Percentiles rank a stretch among this genome's conserved stretches.
These are phyloP conservation scores for Pipra filicauda DNA, from an alignment of 2,113 vertebrate species.

Conservation along the genomic window DNA sequence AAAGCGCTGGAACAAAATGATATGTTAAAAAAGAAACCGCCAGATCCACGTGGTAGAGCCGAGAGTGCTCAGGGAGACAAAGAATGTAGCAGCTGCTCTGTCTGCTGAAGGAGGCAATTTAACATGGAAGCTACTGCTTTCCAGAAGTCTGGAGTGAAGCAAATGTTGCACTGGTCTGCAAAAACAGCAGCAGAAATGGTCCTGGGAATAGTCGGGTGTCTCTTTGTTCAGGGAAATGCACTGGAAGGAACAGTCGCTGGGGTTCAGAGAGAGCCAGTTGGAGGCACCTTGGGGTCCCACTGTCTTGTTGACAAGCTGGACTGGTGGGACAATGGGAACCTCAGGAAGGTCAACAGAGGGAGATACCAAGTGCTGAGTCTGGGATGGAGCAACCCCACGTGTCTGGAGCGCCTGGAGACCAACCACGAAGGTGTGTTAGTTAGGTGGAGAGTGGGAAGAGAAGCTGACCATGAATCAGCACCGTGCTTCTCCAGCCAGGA, in stretches of 20 bases:
- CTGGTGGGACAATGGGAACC: neutral
- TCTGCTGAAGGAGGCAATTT: conserved; percentile 16
- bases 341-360: neutral
- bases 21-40: neutral
- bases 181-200: neutral
- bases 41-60: conserved; percentile 23
- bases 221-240: neutral
- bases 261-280: neutral
- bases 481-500: neutral
- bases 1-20: conserved; percentile 15
- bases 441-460: neutral
- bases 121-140: conserved; percentile 39
- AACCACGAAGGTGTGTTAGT: neutral
- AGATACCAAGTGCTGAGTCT: neutral
- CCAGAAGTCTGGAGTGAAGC: conserved; percentile 27
- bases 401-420: neutral
- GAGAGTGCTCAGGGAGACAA: conserved; percentile 25
- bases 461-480: neutral
- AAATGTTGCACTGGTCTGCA: neutral
- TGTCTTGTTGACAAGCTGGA: neutral
- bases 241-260: neutral
- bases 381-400: neutral
- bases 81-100: conserved; percentile 55
- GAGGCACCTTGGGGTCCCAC: neutral
- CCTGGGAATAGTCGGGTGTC: neutral